phyloP scores from a whole-genome alignment of 1,140 invertebrate genomes.

The Aricia agestis region DNA sequence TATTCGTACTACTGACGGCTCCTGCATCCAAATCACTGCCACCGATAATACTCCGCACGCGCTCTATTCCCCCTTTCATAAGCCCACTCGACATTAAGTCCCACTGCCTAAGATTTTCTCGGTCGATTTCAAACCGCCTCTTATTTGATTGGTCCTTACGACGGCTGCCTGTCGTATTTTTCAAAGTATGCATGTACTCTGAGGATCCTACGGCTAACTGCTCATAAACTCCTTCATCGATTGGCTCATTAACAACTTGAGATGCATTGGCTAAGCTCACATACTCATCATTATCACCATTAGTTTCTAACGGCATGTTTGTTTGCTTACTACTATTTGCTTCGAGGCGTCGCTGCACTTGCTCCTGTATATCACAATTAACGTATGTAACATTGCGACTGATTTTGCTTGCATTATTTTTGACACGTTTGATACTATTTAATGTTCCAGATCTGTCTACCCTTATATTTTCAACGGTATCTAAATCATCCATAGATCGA shows the following conservation, averaged over 20 bases:
- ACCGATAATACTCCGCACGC: conserved; percentile 67
- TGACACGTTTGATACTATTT: conserved; percentile 64
- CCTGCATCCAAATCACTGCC: conserved; percentile 59
- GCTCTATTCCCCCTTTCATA: conserved; percentile 72
- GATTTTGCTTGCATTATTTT: conserved; percentile 64
- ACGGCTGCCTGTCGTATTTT: conserved; percentile 24
- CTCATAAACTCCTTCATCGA: conserved; percentile 73
- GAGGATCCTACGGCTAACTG: conserved; percentile 56
- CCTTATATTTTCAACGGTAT: conserved; percentile 72
- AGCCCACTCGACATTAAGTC: conserved; percentile 88
- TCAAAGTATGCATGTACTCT: conserved; percentile 27
- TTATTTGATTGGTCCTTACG: conserved; percentile 39
- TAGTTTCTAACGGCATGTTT: conserved; percentile 40
- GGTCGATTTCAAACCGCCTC: conserved; percentile 82
- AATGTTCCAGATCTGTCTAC: conserved; percentile 48
- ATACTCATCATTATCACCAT: conserved; percentile 78
- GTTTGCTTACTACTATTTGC: conserved; percentile 27
- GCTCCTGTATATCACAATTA: conserved; percentile 79
- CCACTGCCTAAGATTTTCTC: conserved; percentile 90
- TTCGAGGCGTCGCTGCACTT: conserved; percentile 43
- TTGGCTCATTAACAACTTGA: conserved; percentile 33
- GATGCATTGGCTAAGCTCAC: conserved; percentile 74
- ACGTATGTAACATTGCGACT: conserved; percentile 84
- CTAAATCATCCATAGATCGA: conserved; percentile 86
- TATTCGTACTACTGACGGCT: conserved; percentile 58